Base-by-base conservation (phyloP, 2,888 invertebrate species). In the Drosophila vallismaia region DNA sequence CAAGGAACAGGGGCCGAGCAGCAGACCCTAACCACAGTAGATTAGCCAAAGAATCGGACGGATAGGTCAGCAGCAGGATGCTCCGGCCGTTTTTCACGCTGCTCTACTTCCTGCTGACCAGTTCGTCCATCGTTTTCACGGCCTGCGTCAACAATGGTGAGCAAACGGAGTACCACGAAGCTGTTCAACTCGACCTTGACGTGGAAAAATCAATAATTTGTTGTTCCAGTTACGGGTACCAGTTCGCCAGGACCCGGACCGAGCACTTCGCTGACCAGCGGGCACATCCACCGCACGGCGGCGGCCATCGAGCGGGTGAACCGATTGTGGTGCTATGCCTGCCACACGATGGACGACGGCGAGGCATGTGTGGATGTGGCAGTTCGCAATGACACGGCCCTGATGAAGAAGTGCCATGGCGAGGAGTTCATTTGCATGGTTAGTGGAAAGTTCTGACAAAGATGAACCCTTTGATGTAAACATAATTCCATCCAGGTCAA, bases 301-400 rank as follows among this genome's bases (percentile, higher is more conserved):
- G 96, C 95, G 40, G 96, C 97, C 26, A 94, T 94, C 29, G 94
- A 96, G 88, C 95, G 95, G 74, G 83, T 91, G 79, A 96, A 96
- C 91, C 95, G 96, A 89, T 93, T 97, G 56, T 95, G 95, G 94
- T 97, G 97, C 91, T 96, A 95, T 92, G 93, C 94, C 76, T 97
- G 97, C 90, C 94, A 95, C 79, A 95, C 96, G 0, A 95, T 96
- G 92, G 94, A 94, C 5, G 94, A 95, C 40, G 95, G 95, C 5
- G 75, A 74, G 71, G 92, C 93, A 51, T 97, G 97, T 81, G 93
- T 94, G 4, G 94, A 95, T 86, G 92, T 96, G 10, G 91, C 93
- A 0, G 93, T 93, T 59, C 79, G 77, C 40, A 91, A 90, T 45
- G 93, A 94, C 76, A 93, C 94, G 81, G 93, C 94, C 0, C 92